Conservation (phyloP, 2,113 vertebrate genomes). For the Dascyllus trimaculatus region DNA sequence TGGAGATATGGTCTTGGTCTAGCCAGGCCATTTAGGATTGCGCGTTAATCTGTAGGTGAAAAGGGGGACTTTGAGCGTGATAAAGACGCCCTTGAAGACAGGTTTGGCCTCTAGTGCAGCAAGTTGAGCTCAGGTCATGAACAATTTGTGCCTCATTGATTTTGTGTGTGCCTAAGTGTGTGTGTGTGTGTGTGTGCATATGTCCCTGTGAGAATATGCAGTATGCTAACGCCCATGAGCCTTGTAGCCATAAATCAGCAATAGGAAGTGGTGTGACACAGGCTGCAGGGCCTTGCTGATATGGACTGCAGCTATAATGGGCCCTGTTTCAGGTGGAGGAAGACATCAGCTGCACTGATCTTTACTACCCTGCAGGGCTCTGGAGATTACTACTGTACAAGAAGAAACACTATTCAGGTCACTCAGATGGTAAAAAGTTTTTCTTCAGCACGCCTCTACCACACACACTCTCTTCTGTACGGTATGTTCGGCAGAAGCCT, state of each 20-base stretch:
- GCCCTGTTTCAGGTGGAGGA: slow-evolving; percentile 88
- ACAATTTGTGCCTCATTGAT: slow-evolving; percentile 71
- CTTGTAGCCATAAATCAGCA: slow-evolving; percentile 70
- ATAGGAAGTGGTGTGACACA: slow-evolving; percentile 84
- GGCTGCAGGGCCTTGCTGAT: slow-evolving; percentile 76
- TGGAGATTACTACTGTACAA: slow-evolving; percentile 89
- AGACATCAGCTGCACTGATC: slow-evolving; percentile 89
- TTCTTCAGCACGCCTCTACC: slow-evolving; percentile 21
- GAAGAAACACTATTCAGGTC: slow-evolving; percentile 69
- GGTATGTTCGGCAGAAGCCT: slow-evolving; percentile 38
- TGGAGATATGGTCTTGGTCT: slow-evolving; percentile 71
- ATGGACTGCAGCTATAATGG: slow-evolving; percentile 73
- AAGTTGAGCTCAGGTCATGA: slow-evolving; percentile 72
- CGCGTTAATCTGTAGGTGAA: slow-evolving; percentile 79
- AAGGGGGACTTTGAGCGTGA: slow-evolving; percentile 64
- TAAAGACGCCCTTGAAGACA: slow-evolving; percentile 77
- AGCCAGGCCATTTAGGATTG: slow-evolving; percentile 67
- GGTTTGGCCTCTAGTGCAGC: slow-evolving; percentile 62
- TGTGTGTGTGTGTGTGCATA: slow-evolving; percentile 28
- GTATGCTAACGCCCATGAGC: slow-evolving; percentile 63
- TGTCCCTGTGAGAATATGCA: slow-evolving; percentile 59
- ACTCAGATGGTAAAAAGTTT: slow-evolving; percentile 59
- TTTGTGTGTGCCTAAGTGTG: slow-evolving; percentile 36
- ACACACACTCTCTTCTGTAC: slow-evolving; percentile 43
- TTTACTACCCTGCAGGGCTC: slow-evolving; percentile 85